Evolutionary conservation across 2,797 vertebrate species (phyloP).

Genomic region (Chelmon rostratus): DNA sequence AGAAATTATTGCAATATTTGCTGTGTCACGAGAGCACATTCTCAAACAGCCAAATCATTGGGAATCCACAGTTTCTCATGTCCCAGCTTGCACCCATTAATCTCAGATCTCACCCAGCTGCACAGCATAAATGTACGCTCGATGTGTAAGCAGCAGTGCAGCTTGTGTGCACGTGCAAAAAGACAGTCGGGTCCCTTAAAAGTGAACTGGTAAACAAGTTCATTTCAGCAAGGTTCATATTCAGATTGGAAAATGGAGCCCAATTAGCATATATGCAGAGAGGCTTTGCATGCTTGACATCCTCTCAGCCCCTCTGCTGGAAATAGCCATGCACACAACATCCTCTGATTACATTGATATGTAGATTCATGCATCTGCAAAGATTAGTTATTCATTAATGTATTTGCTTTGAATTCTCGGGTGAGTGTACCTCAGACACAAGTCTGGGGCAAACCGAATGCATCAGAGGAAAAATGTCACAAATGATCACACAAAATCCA

Average conservation of each 20-base stretch:
- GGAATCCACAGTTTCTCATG: slow-evolving; percentile 41
- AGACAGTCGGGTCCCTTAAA: slow-evolving; percentile 23
- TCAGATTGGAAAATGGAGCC: slow-evolving; percentile 73
- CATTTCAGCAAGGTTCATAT: slow-evolving; percentile 72
- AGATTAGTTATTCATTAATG: slow-evolving; percentile 85
- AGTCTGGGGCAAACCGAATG: slow-evolving; percentile 74
- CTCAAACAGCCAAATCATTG: slow-evolving; percentile 52
- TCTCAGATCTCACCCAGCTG: slow-evolving; percentile 43
- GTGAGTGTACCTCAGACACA: slow-evolving; percentile 77
- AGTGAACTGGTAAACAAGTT: slow-evolving; percentile 69
- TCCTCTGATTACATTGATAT: slow-evolving; percentile 87
- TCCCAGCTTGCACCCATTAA: slow-evolving; percentile 45
- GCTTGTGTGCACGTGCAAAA: slow-evolving; percentile 47
- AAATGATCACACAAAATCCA: slow-evolving; percentile 63
- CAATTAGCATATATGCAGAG: slow-evolving; percentile 84
- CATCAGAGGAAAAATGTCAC: slow-evolving; percentile 67
- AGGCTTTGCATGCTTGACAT: slow-evolving; percentile 84
- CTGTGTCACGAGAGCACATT: slow-evolving; percentile 66
- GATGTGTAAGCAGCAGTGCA: slow-evolving; percentile 41
- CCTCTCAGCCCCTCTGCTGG: slow-evolving; percentile 83
- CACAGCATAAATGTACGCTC: slow-evolving; percentile 8
- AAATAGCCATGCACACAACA: slow-evolving; percentile 84
- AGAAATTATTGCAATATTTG: slow-evolving; percentile 58
- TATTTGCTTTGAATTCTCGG: slow-evolving; percentile 82
- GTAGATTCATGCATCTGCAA: slow-evolving; percentile 85